Conservation (phyloP, 1,140 invertebrate species). For the Drosophila auraria region DNA sequence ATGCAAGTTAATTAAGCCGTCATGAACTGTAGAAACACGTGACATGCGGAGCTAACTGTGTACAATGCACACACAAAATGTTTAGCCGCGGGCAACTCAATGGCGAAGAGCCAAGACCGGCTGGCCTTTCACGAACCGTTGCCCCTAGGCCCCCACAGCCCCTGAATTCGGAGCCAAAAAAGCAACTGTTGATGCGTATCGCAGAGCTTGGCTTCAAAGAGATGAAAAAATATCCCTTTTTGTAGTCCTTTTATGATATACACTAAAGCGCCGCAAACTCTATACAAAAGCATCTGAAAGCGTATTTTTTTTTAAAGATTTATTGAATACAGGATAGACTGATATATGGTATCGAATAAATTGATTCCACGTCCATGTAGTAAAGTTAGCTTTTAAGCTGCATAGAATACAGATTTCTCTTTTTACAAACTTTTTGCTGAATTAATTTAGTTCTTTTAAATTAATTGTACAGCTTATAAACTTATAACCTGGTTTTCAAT, state of each 20-base stretch:
- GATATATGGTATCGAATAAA: too few relatives aligned
- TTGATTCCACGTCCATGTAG: too few relatives aligned
- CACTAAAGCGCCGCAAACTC: neutral
- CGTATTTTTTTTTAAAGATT: neutral
- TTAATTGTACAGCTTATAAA: too few relatives aligned
- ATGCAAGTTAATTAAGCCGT: constrained; percentile 20
- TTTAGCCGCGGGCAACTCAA: constrained; percentile 11
- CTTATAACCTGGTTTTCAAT: neutral
- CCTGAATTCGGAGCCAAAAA: too few relatives aligned
- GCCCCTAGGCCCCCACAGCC: neutral
- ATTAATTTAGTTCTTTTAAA: too few relatives aligned
- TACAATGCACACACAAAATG: constrained; percentile 4
- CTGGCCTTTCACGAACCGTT: neutral
- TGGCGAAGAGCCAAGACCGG: constrained; percentile 1
- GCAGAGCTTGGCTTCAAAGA: neutral
- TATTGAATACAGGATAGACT: neutral
- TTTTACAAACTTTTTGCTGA: too few relatives aligned
- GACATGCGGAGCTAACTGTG: constrained; percentile 6
- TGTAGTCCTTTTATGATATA: constrained; percentile 1
- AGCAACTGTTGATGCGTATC: constrained; percentile 5
- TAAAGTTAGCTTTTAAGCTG: too few relatives aligned
- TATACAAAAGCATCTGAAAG: neutral
- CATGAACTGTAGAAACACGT: constrained; percentile 17
- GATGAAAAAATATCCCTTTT: neutral
- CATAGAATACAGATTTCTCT: too few relatives aligned